A percentile compares a stretch with the other conserved stretches of the same genome.
Evolutionary conservation across 2,797 vertebrate genomes (phyloP).

Genomic region (Acanthurus tractus): DNA sequence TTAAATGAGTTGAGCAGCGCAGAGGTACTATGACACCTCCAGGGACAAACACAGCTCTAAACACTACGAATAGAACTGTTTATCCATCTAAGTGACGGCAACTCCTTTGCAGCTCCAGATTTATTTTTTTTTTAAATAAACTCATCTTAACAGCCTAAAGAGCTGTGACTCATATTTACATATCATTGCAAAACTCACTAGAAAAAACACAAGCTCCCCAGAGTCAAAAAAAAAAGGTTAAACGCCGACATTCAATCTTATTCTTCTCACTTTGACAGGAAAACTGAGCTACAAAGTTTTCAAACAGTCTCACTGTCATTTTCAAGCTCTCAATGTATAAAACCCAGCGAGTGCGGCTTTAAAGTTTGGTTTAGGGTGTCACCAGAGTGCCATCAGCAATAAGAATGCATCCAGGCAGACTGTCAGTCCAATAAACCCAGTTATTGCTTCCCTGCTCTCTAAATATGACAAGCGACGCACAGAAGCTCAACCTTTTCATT

Average conservation of each 20-base stretch:
- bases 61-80: slow-evolving; percentile 2
- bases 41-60: slow-evolving; percentile 19
- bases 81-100: slow-evolving; percentile 7
- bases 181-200: neutral
- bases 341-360: slow-evolving; percentile 10
- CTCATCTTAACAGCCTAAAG: neutral
- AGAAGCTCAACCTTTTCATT: slow-evolving; percentile 67
- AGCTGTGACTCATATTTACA: neutral
- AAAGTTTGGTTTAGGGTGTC: slow-evolving; percentile 40
- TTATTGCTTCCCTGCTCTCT: slow-evolving; percentile 63
- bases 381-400: slow-evolving; percentile 48
- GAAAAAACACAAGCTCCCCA: neutral
- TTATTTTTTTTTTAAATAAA: neutral
- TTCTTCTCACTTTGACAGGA: neutral
- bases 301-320: slow-evolving; percentile 9
- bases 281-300: slow-evolving; percentile 30
- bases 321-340: slow-evolving; percentile 4
- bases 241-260: neutral
- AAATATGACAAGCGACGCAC: slow-evolving; percentile 62
- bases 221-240: neutral
- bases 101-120: slow-evolving; percentile 1
- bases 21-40: slow-evolving; percentile 1
- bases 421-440: slow-evolving; percentile 62
- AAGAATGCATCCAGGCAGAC: slow-evolving; percentile 47
- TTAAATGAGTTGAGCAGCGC: slow-evolving; percentile 26